Conservation (phyloP, 2,113 vertebrate genomes). For the Agelaius tricolor region DNA sequence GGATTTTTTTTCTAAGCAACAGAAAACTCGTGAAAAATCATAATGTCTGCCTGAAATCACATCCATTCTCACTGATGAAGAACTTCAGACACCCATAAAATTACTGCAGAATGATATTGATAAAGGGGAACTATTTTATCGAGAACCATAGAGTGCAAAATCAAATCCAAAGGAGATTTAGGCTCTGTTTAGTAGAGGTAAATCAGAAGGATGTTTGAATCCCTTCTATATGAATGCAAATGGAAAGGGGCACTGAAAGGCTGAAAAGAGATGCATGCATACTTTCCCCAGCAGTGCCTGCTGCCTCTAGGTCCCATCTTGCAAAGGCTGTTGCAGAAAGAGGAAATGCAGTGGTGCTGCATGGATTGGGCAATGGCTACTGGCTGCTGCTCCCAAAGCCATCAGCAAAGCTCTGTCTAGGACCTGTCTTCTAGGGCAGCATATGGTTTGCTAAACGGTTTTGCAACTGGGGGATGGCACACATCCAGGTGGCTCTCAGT, state of each 20-base stretch:
- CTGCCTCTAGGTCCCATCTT: not conserved
- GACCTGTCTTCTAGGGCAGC: slow-evolving; percentile 20
- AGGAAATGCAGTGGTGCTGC: not conserved
- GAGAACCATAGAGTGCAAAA: not conserved
- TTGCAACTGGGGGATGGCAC: slow-evolving; percentile 20
- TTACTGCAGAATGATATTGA: not conserved
- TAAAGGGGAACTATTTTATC: not conserved
- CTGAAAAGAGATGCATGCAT: not conserved
- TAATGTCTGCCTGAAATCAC: not conserved
- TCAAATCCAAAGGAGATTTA: not conserved
- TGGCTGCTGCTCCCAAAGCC: not conserved
- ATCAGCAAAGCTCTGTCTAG: not conserved
- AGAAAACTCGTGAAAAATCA: slow-evolving; percentile 4
- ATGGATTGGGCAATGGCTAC: not conserved
- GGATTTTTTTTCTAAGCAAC: not conserved
- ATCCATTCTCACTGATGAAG: not conserved
- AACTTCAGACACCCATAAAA: not conserved
- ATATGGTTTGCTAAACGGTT: slow-evolving; percentile 23
- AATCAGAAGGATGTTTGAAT: not conserved
- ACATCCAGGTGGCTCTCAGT: not conserved
- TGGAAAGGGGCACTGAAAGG: not conserved
- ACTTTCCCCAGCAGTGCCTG: not conserved
- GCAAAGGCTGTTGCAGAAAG: not conserved
- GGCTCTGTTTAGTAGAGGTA: not conserved
- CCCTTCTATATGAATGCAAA: not conserved